Evolutionary conservation across 1,140 invertebrate genomes (phyloP).

Genomic region (Tetramorium simillimum): DNA sequence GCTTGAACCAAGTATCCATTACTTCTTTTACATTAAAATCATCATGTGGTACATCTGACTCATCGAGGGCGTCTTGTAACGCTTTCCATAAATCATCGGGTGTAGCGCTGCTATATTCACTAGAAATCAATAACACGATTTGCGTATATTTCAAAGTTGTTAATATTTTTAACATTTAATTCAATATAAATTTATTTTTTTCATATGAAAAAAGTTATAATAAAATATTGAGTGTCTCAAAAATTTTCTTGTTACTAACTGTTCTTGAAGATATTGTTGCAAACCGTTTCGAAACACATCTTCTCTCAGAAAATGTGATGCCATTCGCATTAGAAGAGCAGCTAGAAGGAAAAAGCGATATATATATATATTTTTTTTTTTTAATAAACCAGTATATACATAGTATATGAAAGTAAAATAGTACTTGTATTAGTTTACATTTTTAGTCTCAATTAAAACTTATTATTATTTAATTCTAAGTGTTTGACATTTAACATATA

Average conservation of each 20-base stretch:
- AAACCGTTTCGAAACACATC: conserved; percentile 84
- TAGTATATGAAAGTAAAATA: background rate
- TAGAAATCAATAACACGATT: conserved; percentile 51
- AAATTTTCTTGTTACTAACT: conserved; percentile 81
- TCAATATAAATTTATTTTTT: background rate
- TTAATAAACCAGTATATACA: background rate
- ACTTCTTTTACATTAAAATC: too few relatives aligned
- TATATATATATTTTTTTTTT: background rate
- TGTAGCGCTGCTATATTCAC: conserved; percentile 85
- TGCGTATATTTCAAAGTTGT: background rate
- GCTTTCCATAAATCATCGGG: conserved; percentile 92
- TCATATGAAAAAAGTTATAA: background rate
- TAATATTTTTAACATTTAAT: background rate
- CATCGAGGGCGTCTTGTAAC: too few relatives aligned
- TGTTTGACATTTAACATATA: too few relatives aligned
- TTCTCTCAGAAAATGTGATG: conserved; percentile 84
- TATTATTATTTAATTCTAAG: background rate
- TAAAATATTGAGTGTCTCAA: background rate
- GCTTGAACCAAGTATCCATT: too few relatives aligned
- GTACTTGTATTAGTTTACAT: background rate
- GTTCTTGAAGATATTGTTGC: conserved; percentile 80
- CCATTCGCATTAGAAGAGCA: conserved; percentile 86
- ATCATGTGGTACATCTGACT: too few relatives aligned
- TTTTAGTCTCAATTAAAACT: background rate
- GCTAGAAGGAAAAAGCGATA: conserved; percentile 75